Percentiles rank a stretch among this genome's conserved stretches.
phyloP scores from a whole-genome alignment of 2,888 invertebrate genomes.

The Dryococelus australis region DNA sequence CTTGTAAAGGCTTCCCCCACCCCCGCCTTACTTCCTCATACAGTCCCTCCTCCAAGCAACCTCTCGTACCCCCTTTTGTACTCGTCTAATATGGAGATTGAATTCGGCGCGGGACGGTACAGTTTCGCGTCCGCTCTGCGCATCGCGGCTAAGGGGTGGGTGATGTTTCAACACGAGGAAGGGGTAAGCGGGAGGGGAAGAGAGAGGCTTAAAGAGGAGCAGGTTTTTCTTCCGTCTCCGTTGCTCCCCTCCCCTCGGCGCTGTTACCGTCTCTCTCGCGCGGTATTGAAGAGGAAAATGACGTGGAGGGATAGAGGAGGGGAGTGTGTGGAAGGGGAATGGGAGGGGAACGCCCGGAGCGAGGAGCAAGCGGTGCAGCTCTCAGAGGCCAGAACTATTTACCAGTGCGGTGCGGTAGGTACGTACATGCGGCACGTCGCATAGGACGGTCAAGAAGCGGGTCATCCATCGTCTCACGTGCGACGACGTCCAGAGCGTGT shows the following conservation, averaged over 20 bases:
- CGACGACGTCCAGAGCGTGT: too few species aligned
- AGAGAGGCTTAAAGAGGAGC: slow-evolving; percentile 43
- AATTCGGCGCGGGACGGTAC: slow-evolving; percentile 61
- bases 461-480: background rate
- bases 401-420: background rate
- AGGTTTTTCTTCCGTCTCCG: background rate
- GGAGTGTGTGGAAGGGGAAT: slow-evolving; percentile 53
- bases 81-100: slow-evolving; percentile 56
- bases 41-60: background rate
- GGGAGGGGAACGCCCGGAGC: slow-evolving; percentile 31
- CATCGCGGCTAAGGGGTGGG: slow-evolving; percentile 50
- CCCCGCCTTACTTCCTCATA: background rate
- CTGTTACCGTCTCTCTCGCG: background rate
- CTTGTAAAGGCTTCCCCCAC: background rate
- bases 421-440: background rate
- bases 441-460: background rate
- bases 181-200: slow-evolving; percentile 46
- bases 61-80: background rate
- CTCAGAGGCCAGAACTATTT: slow-evolving; percentile 22
- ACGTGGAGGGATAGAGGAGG: slow-evolving; percentile 45
- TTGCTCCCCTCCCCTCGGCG: background rate
- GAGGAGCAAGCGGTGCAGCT: slow-evolving; percentile 19
- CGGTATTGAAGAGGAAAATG: slow-evolving; percentile 51
- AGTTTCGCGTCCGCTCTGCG: slow-evolving; percentile 54
- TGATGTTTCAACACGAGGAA: slow-evolving; percentile 48